A percentile compares a stretch with the other conserved stretches of the same genome.
Conservation (phyloP, 2,888 invertebrate genomes). For the Tetranychus piercei region DNA sequence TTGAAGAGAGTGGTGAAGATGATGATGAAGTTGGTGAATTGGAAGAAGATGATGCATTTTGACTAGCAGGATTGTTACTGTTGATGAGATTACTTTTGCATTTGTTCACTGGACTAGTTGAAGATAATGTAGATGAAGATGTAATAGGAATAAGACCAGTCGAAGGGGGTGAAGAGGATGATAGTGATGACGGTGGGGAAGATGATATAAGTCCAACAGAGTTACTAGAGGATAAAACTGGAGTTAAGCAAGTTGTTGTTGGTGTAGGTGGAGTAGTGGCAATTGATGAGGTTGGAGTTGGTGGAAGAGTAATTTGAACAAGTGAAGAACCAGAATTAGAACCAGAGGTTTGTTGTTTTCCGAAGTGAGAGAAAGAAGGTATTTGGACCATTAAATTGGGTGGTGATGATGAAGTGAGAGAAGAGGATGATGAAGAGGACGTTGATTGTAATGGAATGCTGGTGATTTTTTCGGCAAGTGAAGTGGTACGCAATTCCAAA, state of each 20-base stretch:
- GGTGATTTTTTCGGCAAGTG: not conserved
- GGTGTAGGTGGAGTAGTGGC: not conserved
- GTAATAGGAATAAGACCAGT: not conserved
- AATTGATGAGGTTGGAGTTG: not conserved
- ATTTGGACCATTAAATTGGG: not conserved
- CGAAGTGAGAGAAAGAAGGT: not conserved
- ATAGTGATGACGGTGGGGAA: not conserved
- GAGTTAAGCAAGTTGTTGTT: not conserved
- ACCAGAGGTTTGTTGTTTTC: not conserved
- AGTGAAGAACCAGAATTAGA: constrained; percentile 6
- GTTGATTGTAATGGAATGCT: not conserved
- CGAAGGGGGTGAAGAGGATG: not conserved
- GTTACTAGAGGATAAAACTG: not conserved
- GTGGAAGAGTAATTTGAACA: not conserved
- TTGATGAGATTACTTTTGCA: not conserved
- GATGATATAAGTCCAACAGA: not conserved
- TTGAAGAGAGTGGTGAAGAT: no score
- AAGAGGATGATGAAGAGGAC: not conserved
- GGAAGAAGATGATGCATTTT: not conserved
- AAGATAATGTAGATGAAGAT: not conserved
- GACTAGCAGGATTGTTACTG: not conserved
- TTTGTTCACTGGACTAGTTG: not conserved
- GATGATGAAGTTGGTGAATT: not conserved
- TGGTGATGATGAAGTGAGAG: not conserved
- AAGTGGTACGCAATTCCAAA: not conserved